Base-by-base conservation (phyloP, 2,888 invertebrate genomes). In the Latrodectus hesperus region DNA sequence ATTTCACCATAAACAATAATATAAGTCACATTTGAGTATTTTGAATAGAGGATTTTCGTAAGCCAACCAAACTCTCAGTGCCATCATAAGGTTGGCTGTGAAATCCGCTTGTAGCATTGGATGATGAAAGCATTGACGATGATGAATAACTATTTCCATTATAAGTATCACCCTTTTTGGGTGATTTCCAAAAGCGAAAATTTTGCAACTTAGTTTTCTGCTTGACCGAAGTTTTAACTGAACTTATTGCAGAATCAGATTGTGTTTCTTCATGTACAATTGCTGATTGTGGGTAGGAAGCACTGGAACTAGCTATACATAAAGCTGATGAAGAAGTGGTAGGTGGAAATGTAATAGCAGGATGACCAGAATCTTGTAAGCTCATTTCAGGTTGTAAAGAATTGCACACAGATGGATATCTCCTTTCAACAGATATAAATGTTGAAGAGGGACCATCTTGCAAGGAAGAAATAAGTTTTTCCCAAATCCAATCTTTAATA, bases 401-500 rank as follows among this genome's bases (percentile, higher is more conserved):
- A 65, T 53, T 12, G 38, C 49, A 14, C 53, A 17, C 38, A 38
- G 55, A 12, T 67, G 51, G 16, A 60, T 60, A 60, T 38, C 67
- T 11, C 26, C 26, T 79, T 60, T 74, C 73, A 70, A 77, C n/a
- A 5, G 83, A 71, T 51, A 75, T 75, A 70, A 82, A 82, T 12
- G 55, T 55, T 14, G 67, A 52, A 55, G 84, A 65, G 12, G 65
- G 22, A n/a, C 60, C n/a, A 72, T 84, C 65, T 49, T 10, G 49
- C 10, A 88, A 49, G 38, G 88, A 88, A 17, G 38, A 60, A 38
- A 85, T 85, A 17, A 88, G 74, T 74, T 71, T 81, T 8, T 84
- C 77, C 88, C 84, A 85, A 17, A 85, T 55, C 88, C 88, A 88
- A 9, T 84, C 77, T 49, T 82, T 70, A 11, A 78, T 49, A 71